These are phyloP conservation scores for Ptilonorhynchus violaceus DNA, from an alignment of 2,113 vertebrate genomes.

Conservation along the genomic window DNA sequence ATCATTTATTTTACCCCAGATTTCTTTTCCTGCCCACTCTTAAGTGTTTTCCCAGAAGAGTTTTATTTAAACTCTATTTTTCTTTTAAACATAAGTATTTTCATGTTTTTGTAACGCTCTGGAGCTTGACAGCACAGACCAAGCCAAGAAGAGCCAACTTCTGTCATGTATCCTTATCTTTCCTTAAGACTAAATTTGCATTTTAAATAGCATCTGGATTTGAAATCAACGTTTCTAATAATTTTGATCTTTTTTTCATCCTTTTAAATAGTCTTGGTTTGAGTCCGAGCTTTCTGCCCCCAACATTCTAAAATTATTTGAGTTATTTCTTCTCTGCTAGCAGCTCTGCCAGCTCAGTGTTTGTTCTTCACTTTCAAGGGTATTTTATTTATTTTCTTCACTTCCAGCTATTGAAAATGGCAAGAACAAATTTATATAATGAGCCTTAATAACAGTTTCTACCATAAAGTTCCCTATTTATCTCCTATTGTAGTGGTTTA, in stretches of 20 bases:
- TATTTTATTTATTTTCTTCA: conserved; percentile 67
- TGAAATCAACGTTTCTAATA: conserved; percentile 7
- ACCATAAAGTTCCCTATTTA: conserved; percentile 53
- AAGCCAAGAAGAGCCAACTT: not conserved
- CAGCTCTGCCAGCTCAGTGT: conserved; percentile 48
- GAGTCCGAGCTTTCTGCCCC: not conserved
- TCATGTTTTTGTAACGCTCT: not conserved
- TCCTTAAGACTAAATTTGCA: not conserved
- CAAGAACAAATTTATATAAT: conserved; percentile 61
- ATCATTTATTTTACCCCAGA: not conserved
- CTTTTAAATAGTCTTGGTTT: conserved; percentile 14
- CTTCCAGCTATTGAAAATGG: conserved; percentile 65
- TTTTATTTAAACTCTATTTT: not conserved
- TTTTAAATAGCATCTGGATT: not conserved
- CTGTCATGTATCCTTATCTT: not conserved
- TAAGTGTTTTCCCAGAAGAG: not conserved
- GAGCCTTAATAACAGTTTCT: conserved; percentile 54
- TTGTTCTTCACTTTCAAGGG: conserved; percentile 41
- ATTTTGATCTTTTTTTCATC: conserved; percentile 25
- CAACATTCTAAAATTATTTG: not conserved
- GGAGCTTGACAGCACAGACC: not conserved
- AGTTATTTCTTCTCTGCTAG: conserved; percentile 55
- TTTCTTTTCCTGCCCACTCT: not conserved
- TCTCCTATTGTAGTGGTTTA: conserved; percentile 45
- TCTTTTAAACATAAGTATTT: not conserved